Base-by-base conservation (phyloP, 1,140 invertebrate genomes). In the Neodiprion lecontei region DNA sequence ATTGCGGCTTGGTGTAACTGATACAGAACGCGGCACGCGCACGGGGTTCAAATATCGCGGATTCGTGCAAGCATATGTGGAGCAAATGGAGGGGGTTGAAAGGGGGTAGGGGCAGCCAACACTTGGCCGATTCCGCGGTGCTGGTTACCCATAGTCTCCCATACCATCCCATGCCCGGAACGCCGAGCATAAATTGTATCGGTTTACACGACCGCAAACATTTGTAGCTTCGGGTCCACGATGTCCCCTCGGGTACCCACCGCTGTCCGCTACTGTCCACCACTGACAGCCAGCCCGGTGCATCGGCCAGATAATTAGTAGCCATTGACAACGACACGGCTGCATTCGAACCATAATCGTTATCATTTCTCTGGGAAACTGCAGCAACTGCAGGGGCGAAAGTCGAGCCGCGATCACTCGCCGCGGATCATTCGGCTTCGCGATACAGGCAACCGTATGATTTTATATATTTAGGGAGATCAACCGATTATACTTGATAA, bases 221-320 rank as follows among this genome's bases (percentile, higher is more conserved):
- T 61, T 61, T 61, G 53, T 61, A 61, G 53, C 53, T 61, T 40
- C 28, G 11, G 53, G 9, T 61, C 7, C 53, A 17, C 11, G 11
- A 61, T 61, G 53, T 61, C 53, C 53, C 53, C 28, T 12, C 11
- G 53, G 53, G 53, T 61, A 14, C 53, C 53, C 53, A 17, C 4
- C 53, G 11, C 53, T 61, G 53, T 61, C 53, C 53, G 53, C 53
- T 17, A 17, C 53, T 61, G 53, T 61, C 53, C 53, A 61, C 53
- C 53, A 61, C 53, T 61, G 53, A 61, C 53, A 61, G n/a, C 53
- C n/a, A 40, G 11, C n/a, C 53, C 53, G 53, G 53, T 61, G 53
- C 53, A 61, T 61, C 53, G 53, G 11, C 53, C 53, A 61, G 53
- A 61, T 61, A 61, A 61, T 61, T 61, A 61, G 53, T 61, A 61